Evolutionary conservation across 1,140 invertebrate species (phyloP).

Genomic region (Caenorhabditis briggsae): DNA sequence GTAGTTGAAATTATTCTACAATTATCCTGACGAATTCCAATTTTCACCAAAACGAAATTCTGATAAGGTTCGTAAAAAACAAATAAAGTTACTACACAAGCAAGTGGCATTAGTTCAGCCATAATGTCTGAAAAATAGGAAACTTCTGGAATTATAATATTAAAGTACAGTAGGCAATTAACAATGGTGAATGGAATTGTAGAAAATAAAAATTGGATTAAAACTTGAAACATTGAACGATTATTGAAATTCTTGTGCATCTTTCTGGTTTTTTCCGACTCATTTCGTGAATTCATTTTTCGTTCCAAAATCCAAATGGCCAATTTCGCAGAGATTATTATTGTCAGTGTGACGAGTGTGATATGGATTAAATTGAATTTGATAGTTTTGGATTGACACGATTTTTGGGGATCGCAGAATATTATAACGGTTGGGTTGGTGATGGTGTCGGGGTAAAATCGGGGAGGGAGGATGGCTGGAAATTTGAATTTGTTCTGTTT

Average conservation of each 20-base stretch:
- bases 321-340: neutral
- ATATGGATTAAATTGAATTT: conserved; percentile 7
- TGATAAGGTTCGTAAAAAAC: conserved; percentile 23
- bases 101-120: neutral
- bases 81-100: neutral
- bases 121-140: conserved; percentile 14
- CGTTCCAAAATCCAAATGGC: neutral
- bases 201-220: neutral
- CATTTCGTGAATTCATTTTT: neutral
- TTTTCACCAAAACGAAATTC: neutral
- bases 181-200: neutral
- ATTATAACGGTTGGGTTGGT: neutral
- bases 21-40: neutral
- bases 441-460: neutral
- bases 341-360: neutral
- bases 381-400: neutral
- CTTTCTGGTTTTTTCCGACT: conserved; percentile 2
- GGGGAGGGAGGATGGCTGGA: neutral
- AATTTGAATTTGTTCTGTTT: too few species aligned
- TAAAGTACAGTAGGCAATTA: neutral
- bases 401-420: neutral
- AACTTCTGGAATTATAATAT: neutral
- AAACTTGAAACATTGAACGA: neutral
- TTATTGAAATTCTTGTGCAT: conserved; percentile 12
- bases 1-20: neutral